These are phyloP conservation scores for Bradypodion pumilum DNA, from an alignment of 2,797 vertebrate genomes.

Conservation along the genomic window DNA sequence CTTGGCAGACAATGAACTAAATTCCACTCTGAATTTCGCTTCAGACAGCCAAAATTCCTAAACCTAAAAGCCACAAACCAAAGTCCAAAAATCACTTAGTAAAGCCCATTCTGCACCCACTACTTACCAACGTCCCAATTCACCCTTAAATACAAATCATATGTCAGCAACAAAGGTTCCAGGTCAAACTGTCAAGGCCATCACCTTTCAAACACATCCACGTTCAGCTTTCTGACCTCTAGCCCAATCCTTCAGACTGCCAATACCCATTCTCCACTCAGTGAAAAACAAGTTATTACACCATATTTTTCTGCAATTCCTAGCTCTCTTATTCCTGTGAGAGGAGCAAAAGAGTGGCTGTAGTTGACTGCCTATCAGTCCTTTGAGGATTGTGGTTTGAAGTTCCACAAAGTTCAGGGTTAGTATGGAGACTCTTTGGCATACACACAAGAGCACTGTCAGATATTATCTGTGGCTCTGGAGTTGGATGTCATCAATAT, in stretches of 20 bases:
- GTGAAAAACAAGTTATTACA: background rate
- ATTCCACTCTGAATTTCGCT: constrained; percentile 45
- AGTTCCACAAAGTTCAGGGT: no score
- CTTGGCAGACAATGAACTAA: constrained; percentile 44
- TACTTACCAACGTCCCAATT: background rate
- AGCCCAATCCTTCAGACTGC: background rate
- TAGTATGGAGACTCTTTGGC: no score
- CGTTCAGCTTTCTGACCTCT: background rate
- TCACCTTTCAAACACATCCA: background rate
- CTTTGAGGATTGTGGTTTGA: no score
- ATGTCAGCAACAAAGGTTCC: background rate
- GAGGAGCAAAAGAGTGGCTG: no score
- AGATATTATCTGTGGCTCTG: no score
- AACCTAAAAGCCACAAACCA: constrained; percentile 16
- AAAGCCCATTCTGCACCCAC: background rate
- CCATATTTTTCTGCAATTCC: background rate
- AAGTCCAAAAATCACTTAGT: background rate
- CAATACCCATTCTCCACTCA: background rate
- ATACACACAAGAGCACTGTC: no score
- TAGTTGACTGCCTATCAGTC: no score
- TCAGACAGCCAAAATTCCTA: constrained; percentile 12
- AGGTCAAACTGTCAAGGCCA: background rate
- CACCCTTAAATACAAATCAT: background rate
- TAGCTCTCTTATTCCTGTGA: background rate
- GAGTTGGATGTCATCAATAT: no score